Evolutionary conservation across 2,888 invertebrate species (phyloP).

Genomic region (Caenorhabditis sp.): DNA sequence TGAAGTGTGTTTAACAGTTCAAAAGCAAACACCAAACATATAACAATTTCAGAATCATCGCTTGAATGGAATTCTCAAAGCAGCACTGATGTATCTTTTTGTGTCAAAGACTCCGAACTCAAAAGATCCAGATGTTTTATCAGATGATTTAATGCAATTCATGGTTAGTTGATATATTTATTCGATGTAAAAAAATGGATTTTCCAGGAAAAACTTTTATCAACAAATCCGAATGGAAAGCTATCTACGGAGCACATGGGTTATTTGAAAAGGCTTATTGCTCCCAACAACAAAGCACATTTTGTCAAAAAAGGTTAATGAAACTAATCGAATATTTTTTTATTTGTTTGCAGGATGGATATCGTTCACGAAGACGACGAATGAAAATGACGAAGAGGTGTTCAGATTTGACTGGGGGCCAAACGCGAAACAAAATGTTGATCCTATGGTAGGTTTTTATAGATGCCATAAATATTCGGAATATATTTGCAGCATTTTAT

Average conservation of each 20-base stretch:
- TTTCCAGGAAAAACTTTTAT: background rate
- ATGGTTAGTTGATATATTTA: constrained; percentile 9
- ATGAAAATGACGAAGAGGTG: constrained; percentile 34
- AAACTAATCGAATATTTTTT: background rate
- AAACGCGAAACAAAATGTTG: constrained; percentile 12
- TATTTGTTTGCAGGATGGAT: constrained; percentile 11
- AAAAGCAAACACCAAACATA: background rate
- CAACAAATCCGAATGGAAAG: constrained; percentile 1
- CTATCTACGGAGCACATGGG: constrained; percentile 1
- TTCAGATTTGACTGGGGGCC: constrained; percentile 35
- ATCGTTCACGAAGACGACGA: constrained; percentile 7
- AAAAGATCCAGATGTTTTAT: constrained; percentile 12
- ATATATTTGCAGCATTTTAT: background rate
- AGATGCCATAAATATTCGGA: background rate
- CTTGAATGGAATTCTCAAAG: constrained; percentile 17
- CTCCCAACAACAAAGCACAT: constrained; percentile 10
- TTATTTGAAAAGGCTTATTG: constrained; percentile 12
- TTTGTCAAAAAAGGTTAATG: constrained; percentile 4
- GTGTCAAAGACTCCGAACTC: constrained; percentile 22
- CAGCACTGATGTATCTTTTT: constrained; percentile 29
- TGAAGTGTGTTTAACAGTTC: background rate
- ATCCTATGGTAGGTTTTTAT: constrained; percentile 12
- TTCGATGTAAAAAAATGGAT: background rate
- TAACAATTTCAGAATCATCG: background rate
- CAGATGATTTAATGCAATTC: constrained; percentile 26